These are phyloP conservation scores for Okapia johnstoni DNA, from an alignment of 2,113 vertebrate genomes.

Conservation along the genomic window DNA sequence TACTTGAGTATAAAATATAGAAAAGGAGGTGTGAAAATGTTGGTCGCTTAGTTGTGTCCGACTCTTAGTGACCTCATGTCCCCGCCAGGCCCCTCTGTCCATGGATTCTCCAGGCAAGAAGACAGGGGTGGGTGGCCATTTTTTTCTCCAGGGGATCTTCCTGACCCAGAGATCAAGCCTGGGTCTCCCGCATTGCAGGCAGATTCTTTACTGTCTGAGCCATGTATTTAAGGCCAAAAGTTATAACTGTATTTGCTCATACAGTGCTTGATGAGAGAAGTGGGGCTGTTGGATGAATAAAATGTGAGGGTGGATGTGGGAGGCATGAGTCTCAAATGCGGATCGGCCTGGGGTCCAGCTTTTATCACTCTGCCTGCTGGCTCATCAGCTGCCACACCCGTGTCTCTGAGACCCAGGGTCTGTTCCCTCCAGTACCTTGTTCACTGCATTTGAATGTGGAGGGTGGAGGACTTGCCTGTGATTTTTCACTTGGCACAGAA, in stretches of 20 bases:
- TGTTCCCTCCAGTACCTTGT: rapidly evolving
- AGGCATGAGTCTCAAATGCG: rapidly evolving
- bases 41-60: rapidly evolving
- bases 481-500: background rate
- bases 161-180: background rate
- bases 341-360: rapidly evolving
- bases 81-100: background rate
- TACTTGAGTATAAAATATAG: rapidly evolving
- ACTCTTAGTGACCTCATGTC: background rate
- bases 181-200: background rate
- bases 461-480: background rate
- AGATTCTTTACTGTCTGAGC: background rate
- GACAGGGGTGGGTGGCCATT: background rate
- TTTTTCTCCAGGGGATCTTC: background rate
- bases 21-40: background rate
- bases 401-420: background rate
- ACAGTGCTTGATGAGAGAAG: rapidly evolving
- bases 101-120: background rate
- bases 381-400: rapidly evolving
- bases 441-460: rapidly evolving
- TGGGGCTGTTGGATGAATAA: rapidly evolving
- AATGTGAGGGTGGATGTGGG: rapidly evolving
- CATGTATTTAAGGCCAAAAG: rapidly evolving
- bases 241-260: rapidly evolving
- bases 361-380: rapidly evolving